Percentiles rank a stretch among this genome's conserved stretches.
phyloP scores from a whole-genome alignment of 2,113 vertebrate species.

The Myiozetetes cayanensis region DNA sequence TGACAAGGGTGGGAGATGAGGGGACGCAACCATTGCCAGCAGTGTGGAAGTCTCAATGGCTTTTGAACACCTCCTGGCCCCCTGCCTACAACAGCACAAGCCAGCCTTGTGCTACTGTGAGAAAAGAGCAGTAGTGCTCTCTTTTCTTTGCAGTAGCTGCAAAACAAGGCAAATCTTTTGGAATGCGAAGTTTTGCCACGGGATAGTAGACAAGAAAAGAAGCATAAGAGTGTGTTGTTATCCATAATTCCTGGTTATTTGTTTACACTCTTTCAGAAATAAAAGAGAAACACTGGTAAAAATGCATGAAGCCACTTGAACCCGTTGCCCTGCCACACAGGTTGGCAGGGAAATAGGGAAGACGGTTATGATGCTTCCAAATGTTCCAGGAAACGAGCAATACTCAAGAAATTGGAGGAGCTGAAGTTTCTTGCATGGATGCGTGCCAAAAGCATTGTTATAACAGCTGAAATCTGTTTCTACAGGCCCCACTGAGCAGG shows the following conservation, averaged over 20 bases:
- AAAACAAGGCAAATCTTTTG: background rate
- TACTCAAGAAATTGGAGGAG: background rate
- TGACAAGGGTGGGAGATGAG: background rate
- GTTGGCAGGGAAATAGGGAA: background rate
- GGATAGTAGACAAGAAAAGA: background rate
- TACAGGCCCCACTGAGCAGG: background rate
- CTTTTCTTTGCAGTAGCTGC: too few relatives aligned
- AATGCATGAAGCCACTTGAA: background rate
- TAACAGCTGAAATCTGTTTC: constrained; percentile 36
- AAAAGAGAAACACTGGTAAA: background rate
- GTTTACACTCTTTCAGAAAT: background rate
- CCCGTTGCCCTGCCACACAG: background rate
- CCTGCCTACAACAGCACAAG: background rate
- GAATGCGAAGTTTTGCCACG: background rate
- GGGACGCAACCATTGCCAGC: background rate
- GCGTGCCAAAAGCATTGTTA: background rate
- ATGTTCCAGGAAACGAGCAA: background rate
- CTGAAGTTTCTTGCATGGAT: background rate
- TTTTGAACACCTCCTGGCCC: background rate
- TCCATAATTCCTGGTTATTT: background rate
- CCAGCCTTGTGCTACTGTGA: fast-evolving
- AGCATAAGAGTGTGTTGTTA: background rate
- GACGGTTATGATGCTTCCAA: background rate
- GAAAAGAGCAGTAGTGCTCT: background rate
- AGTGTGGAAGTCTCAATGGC: background rate